Base-by-base conservation (phyloP, 2,797 vertebrate species). In the Syngnathus acus region DNA sequence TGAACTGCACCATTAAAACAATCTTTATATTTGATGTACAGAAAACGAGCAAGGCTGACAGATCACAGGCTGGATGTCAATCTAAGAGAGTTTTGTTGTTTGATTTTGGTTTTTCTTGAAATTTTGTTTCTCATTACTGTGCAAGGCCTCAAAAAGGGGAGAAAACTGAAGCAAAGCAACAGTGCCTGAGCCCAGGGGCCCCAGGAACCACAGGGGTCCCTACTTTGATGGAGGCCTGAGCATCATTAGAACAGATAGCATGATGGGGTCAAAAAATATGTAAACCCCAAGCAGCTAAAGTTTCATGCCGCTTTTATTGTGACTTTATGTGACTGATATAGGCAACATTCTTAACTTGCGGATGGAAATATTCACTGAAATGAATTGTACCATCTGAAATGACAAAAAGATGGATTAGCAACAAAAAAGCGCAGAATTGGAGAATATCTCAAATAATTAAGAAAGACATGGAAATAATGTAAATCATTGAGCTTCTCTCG, bases 401-500 rank as follows among this genome's bases (percentile, higher is more conserved):
- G 59, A 14, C 10, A 61, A 42, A 61, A 61, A 61, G 39, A 61
- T 60, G 32, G 3, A 42, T 42, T 9, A 40, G 21, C 10, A 68
- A 72, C 61, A 62, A 51, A 72, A 68, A 72, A 65, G 55, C 47
- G 69, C 43, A 32, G 62, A 55, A 48, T 57, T 39, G 38, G 65
- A 23, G 62, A 68, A 65, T 21, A 13, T 66, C 3, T 71, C n/a
- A 37, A 60, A 17, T 9, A 39, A 16, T 39, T n/a, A 62, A 51
- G 69, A 66, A 72, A 65, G 55, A 57, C 69, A 37, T n/a, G 58
- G 17, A 48, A 26, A 92, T 92, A 91, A 92, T 90, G 87, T 90
- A 90, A 93, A 90, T 90, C 76, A 72, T 63, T 77, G 79, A 88
- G 85, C 90, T 91, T 92, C 90, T 88, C 90, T 91, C 51, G 64